Conservation (phyloP, 2,113 vertebrate genomes). For the Hydrochoerus hydrochaeris region DNA sequence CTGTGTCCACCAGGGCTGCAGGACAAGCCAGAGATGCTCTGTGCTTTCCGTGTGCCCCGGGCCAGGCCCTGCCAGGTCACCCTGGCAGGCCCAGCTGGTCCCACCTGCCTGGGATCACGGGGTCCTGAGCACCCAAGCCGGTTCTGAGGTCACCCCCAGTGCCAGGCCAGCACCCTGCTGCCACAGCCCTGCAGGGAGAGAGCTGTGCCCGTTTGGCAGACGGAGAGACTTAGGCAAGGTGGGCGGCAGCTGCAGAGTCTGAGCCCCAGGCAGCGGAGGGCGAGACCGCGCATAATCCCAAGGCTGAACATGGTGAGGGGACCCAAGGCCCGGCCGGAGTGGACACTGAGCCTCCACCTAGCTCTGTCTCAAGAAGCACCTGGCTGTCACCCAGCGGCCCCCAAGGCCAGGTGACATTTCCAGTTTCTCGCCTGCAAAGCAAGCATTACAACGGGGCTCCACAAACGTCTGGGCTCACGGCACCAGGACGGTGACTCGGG, state of each 20-base stretch:
- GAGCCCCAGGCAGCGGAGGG: not conserved
- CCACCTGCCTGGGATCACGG: not conserved
- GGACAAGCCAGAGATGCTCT: not conserved
- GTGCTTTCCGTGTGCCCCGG: not conserved
- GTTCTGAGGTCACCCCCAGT: not conserved
- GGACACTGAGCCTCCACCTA: rapidly evolving
- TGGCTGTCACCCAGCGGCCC: not conserved
- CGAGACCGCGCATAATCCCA: rapidly evolving
- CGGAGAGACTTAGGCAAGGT: not conserved
- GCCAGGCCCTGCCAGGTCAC: rapidly evolving
- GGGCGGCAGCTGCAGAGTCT: rapidly evolving
- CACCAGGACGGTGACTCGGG: not conserved
- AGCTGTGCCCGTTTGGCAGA: not conserved
- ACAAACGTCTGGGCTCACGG: rapidly evolving
- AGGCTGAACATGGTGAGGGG: not conserved
- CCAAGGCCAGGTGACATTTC: rapidly evolving
- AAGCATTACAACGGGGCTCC: rapidly evolving
- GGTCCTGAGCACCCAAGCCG: rapidly evolving
- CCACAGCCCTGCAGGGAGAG: not conserved
- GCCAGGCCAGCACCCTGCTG: not conserved
- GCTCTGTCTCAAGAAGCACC: not conserved
- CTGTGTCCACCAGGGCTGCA: not conserved
- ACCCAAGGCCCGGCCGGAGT: not conserved
- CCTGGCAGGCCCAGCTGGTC: no score
- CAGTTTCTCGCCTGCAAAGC: not conserved